Base-by-base conservation (phyloP, 2,888 invertebrate genomes). In the Neocrepidodera transversa region DNA sequence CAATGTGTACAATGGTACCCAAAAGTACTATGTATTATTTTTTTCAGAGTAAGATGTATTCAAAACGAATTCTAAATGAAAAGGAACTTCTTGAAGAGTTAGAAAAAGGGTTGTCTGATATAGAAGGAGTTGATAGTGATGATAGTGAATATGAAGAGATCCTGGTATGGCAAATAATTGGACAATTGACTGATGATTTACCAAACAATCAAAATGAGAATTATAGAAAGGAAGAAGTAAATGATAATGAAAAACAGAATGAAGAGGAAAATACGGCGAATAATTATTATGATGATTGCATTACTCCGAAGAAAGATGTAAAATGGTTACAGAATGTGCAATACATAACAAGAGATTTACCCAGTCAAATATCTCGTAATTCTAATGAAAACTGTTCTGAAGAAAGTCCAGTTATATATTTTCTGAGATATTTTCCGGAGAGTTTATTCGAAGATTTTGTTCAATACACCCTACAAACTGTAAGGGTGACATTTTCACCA, bases 251-350 rank as follows among this genome's bases (percentile, higher is more conserved):
- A 38, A 10, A 14, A 20, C n/a, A 48, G 14, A 2, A 32, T 2
- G 48, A 16, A 2, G 30, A 32, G 1, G 17, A 48, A 7, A 2
- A 30, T 13, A n/a, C n/a, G n/a, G n/a, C 4, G 35, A 5, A 35
- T 11, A 3, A 30, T 32, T 7, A 48, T 20, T 18, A 18, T 38
- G 23, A 51, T 16, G 26, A 50, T 26, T 50, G 20, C 36, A 50
- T 35, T 36, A 35, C 11, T 50, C 17, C 8, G 14, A 50, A 50
- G 36, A 50, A 32, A 36, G 20, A 36, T 4, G 35, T 50, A 36
- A 50, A 50, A 48, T 48, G 48, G 32, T 32, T 48, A 48, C 18
- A 48, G 17, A 48, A 48, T 32, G 32, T 48, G 17, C 3, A 48
- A 48, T 48, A 7, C 17, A 30, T 30, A 48, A 48, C 30, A 28